Evolutionary conservation across 2,797 vertebrate genomes (phyloP).

Genomic region (Tenualosa thibaudeaui): DNA sequence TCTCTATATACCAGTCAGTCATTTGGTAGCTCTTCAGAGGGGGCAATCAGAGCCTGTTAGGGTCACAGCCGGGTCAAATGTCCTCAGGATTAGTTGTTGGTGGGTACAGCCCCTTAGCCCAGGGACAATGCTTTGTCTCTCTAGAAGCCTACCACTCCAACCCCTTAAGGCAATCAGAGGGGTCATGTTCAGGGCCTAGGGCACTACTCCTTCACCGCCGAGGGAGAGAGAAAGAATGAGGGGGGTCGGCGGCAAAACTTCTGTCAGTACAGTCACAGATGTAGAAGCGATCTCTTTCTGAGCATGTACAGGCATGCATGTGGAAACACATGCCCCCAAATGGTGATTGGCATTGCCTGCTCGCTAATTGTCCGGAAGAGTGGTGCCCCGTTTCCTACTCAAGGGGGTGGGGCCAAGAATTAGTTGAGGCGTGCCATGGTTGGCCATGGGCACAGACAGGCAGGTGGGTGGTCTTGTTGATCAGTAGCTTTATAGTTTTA

Average conservation of each 20-base stretch:
- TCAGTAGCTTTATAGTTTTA: slow-evolving; percentile 12
- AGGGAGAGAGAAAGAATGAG: not conserved
- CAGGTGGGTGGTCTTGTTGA: slow-evolving; percentile 16
- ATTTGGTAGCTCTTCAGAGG: not conserved
- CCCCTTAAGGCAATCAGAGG: not conserved
- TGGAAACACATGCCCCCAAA: not conserved
- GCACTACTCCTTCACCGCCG: not conserved
- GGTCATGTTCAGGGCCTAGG: not conserved
- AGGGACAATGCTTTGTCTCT: no score
- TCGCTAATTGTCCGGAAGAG: not conserved
- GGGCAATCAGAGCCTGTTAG: not conserved
- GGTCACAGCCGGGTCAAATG: not conserved
- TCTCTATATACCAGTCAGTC: not conserved
- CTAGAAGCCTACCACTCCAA: not conserved
- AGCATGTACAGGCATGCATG: not conserved
- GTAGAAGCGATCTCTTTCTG: not conserved
- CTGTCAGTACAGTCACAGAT: not conserved
- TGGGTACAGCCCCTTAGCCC: not conserved
- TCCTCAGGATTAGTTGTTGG: not conserved
- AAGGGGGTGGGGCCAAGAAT: not conserved
- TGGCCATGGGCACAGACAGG: not conserved
- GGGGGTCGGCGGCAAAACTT: not conserved
- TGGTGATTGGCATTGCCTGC: not conserved
- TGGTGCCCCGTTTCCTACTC: not conserved
- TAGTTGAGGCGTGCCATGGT: not conserved